These are phyloP conservation scores for Romanogobio albipinnatus DNA, from an alignment of 2,113 vertebrate genomes.

Conservation along the genomic window DNA sequence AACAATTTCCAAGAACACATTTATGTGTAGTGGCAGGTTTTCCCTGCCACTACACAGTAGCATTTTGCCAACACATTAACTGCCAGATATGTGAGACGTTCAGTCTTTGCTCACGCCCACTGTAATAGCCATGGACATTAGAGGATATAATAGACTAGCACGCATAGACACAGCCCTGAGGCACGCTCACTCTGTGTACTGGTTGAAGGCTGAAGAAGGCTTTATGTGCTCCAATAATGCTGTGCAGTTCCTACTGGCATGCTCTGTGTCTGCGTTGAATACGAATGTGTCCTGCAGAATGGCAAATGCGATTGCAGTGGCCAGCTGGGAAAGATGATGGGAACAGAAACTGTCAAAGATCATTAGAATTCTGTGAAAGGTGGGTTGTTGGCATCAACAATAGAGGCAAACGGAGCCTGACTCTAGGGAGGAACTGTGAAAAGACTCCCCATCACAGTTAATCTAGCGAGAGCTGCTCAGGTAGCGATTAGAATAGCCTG, in stretches of 20 bases:
- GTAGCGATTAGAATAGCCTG: conserved; percentile 51
- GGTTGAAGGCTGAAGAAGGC: conserved; percentile 21
- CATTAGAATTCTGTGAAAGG: conserved; percentile 56
- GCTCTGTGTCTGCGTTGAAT: conserved; percentile 35
- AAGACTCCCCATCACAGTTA: conserved; percentile 46
- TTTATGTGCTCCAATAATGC: conserved; percentile 44
- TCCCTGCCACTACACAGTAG: neutral
- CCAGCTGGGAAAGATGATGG: conserved; percentile 43
- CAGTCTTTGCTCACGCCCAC: conserved; percentile 13
- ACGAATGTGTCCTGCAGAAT: conserved; percentile 32
- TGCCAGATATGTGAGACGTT: conserved; percentile 3
- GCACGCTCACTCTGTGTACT: conserved; percentile 13
- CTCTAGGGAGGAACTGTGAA: conserved; percentile 45
- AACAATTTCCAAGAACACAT: neutral
- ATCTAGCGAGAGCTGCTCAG: conserved; percentile 37
- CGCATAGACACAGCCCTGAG: conserved; percentile 21
- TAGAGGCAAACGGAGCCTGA: conserved; percentile 47
- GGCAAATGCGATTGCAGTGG: conserved; percentile 36
- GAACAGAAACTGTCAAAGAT: conserved; percentile 55
- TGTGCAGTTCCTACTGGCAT: conserved; percentile 14
- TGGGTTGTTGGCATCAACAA: conserved; percentile 53
- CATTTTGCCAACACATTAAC: conserved; percentile 35
- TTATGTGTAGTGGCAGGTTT: neutral
- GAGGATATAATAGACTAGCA: conserved; percentile 31
- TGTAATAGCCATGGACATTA: conserved; percentile 32